phyloP scores from a whole-genome alignment of 2,113 vertebrate genomes.

The Platycercus adscitus region DNA sequence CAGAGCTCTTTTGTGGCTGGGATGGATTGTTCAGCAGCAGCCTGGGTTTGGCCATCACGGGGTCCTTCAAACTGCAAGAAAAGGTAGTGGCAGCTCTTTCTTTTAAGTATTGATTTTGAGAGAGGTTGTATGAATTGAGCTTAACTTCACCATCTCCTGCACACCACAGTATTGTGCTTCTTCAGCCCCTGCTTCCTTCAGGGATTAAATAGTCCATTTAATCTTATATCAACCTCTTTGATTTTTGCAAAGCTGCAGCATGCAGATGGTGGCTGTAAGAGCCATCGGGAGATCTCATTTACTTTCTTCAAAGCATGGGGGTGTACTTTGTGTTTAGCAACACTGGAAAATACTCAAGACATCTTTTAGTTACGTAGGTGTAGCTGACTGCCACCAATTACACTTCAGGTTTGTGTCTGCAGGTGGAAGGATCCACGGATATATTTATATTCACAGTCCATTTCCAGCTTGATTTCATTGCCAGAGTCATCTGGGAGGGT shows the following conservation, averaged over 20 bases:
- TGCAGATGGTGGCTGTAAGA: background rate
- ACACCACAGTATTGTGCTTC: background rate
- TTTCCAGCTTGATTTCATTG: background rate
- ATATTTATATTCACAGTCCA: background rate
- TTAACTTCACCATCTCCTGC: background rate
- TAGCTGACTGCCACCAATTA: background rate
- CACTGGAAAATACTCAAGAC: background rate
- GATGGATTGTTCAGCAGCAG: background rate
- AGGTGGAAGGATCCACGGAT: background rate
- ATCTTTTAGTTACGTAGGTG: fast-evolving
- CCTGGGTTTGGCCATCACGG: background rate
- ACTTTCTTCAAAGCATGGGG: background rate
- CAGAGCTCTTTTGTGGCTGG: background rate
- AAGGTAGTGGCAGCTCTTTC: background rate
- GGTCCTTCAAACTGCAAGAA: background rate
- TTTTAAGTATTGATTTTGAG: background rate
- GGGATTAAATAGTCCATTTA: background rate
- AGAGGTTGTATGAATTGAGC: background rate
- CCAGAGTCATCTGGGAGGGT: background rate
- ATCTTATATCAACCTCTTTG: fast-evolving
- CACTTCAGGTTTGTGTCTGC: background rate
- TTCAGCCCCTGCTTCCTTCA: background rate
- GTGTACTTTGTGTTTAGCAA: background rate
- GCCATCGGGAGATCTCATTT: background rate
- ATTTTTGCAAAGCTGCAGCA: background rate